Base-by-base conservation (phyloP, 2,888 invertebrate species). In the Brachynemurus nebulosus region DNA sequence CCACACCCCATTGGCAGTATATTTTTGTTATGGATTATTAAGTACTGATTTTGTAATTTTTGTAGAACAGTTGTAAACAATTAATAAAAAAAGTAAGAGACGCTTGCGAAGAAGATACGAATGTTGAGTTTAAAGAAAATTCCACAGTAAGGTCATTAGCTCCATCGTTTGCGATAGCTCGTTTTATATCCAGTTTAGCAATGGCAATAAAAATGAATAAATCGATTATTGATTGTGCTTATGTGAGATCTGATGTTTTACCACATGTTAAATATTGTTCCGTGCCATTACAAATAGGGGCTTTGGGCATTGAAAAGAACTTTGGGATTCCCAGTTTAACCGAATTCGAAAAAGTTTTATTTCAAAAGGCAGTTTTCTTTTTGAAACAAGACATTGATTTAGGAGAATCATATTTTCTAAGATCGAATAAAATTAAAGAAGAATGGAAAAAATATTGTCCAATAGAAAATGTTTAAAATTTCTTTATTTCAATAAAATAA, bases 31-130 rank as follows among this genome's bases (percentile, higher is more conserved):
- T 7, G 23, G 9, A 23, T 9, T 23, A 23, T 23, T 7, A 23
- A 23, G 23, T 23, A 7, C 23, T 9, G 23, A 7, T 6, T 30
- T 3, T 39, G 19, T n/a, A 17, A 45, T 45, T 53, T 56, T 35
- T 30, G 30, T 45, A 63, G 63, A 55, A 59, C 9, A 60, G 63
- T 51, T 45, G 62, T 14, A 59, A 61, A 52, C 53, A 55, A 37
- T 53, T 66, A 23, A 64, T 64, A 0, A 53, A 52, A 40, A 57
- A 55, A 17, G 52, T 66, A 3, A 73, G 78, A 62, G 72, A 72
- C 53, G 78, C 79, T 36, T 74, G 74, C 23, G 72, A 75, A 17
- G 75, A 71, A 43, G n/a, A n/a, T n/a, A n/a, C n/a, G n/a, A n/a
- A n/a, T n/a, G n/a, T n/a, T n/a, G n/a, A 72, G 72, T 38, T 69